Evolutionary conservation across 2,888 invertebrate genomes (phyloP), one percentile per base, ranked within the genome.

Genomic region (Calameuta pallipes): DNA sequence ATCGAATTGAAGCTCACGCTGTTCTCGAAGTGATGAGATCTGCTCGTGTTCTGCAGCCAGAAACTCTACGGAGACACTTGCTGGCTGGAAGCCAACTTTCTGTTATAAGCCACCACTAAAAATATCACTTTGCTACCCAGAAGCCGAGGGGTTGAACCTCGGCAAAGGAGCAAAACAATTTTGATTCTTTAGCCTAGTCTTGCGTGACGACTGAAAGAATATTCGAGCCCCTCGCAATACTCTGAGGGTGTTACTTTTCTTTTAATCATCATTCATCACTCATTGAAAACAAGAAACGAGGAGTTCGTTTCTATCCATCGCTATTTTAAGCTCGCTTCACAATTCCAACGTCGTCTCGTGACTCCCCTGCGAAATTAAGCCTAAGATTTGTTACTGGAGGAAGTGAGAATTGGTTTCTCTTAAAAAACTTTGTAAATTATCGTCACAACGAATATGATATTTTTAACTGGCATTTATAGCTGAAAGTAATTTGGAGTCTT

Each of bases 11-110:
- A 36, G 77, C 79, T 79, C 73, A 79, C 79, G 74, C 75, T 73
- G 76, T 77, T 79, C 76, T 77, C 79, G 79, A 79, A 76, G 76
- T 79, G 79, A 70, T 74, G 79, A 76, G 76, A 79, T 79, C 79
- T 69, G 74, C 70, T 79, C 79, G 79, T 37, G 79, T 79, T 79
- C 79, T 79, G 79, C 74, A 73, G 79, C 79, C 36, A 73, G 69
- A 74, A 74, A 34, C 30, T 69, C 74, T 76, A 77, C 76, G 79
- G 76, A 74, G 76, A 76, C 79, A 79, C 79, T 79, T 79, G 79
- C 79, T 79, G 79, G 79, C 79, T 76, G 33, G 9, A 15, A 69
- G 73, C 79, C 79, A 79, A 74, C 13, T 37, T 37, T 23, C 70
- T 69, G 35, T 33, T 76, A 76, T 77, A 79, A 79, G 76, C 76